These are phyloP conservation scores for Trichonephila clavipes DNA, from an alignment of 1,140 invertebrate species.

Conservation along the genomic window DNA sequence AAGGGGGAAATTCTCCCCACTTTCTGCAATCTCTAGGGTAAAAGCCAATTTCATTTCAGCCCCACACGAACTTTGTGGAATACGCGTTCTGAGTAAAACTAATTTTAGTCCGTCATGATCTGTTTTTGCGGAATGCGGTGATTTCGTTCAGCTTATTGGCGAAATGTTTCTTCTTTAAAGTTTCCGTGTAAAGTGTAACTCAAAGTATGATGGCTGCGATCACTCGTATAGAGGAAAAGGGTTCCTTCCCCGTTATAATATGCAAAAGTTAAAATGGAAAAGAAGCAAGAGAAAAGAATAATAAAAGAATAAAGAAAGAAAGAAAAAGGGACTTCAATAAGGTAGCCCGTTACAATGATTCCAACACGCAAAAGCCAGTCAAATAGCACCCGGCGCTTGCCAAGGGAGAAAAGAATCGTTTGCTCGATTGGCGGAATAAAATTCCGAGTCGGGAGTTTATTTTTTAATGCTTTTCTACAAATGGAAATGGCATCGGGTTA, in stretches of 20 bases:
- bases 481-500: constrained; percentile 51
- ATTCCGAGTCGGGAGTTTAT: constrained; percentile 50
- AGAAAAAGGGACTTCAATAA: constrained; percentile 52
- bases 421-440: constrained; percentile 69
- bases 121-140: constrained; percentile 71
- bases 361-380: constrained; percentile 31
- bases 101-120: constrained; percentile 73
- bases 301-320: background rate
- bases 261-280: constrained; percentile 66
- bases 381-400: constrained; percentile 37
- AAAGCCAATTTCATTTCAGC: constrained; percentile 76
- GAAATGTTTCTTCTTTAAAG: constrained; percentile 58
- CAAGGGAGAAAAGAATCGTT: constrained; percentile 37
- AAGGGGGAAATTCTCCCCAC: background rate
- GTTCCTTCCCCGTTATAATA: constrained; percentile 63
- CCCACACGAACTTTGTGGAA: constrained; percentile 59
- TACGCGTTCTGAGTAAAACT: constrained; percentile 53
- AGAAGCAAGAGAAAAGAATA: no score
- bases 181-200: constrained; percentile 75
- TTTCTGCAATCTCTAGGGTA: constrained; percentile 62
- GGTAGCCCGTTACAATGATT: constrained; percentile 37
- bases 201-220: constrained; percentile 76
- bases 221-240: constrained; percentile 27
- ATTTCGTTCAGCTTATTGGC: constrained; percentile 68
- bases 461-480: constrained; percentile 49